Conservation (phyloP, 2,888 invertebrate species). For the Chymomyza caudatula region DNA sequence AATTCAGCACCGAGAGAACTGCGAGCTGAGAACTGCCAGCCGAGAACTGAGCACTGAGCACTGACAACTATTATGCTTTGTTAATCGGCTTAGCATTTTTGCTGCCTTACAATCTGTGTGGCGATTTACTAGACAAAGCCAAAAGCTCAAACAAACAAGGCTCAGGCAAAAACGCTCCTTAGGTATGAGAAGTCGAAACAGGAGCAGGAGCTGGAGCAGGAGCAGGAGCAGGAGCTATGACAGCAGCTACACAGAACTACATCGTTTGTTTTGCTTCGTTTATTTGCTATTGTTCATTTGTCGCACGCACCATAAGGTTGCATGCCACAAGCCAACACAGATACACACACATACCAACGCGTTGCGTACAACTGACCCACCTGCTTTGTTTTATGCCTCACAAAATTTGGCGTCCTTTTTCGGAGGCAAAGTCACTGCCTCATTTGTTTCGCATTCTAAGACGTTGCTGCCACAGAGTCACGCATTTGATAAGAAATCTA, state of each 20-base stretch:
- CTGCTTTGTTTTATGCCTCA: conserved; percentile 4
- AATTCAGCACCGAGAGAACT: not conserved
- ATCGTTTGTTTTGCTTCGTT: conserved; percentile 23
- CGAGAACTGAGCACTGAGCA: conserved; percentile 1
- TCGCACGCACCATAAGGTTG: conserved; percentile 55
- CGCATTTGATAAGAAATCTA: not conserved
- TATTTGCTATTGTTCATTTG: conserved; percentile 60
- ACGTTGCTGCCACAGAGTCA: conserved; percentile 9
- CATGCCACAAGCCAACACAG: conserved; percentile 12
- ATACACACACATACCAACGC: conserved; percentile 7
- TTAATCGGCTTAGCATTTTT: conserved; percentile 64
- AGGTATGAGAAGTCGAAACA: no score
- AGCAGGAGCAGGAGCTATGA: not conserved
- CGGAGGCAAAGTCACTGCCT: conserved; percentile 26
- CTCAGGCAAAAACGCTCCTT: conserved; percentile 7
- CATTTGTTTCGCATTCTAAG: conserved; percentile 47
- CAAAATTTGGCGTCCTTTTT: not conserved
- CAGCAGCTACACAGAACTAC: no score
- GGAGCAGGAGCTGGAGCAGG: not conserved
- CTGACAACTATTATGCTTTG: conserved; percentile 62
- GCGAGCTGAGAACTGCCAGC: not conserved
- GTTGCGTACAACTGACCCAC: not conserved
- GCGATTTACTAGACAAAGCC: conserved; percentile 58
- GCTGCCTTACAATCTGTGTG: conserved; percentile 41
- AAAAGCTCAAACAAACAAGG: conserved; percentile 57